Conservation (phyloP, 2,888 invertebrate genomes). For the Parnassius smintheus region DNA sequence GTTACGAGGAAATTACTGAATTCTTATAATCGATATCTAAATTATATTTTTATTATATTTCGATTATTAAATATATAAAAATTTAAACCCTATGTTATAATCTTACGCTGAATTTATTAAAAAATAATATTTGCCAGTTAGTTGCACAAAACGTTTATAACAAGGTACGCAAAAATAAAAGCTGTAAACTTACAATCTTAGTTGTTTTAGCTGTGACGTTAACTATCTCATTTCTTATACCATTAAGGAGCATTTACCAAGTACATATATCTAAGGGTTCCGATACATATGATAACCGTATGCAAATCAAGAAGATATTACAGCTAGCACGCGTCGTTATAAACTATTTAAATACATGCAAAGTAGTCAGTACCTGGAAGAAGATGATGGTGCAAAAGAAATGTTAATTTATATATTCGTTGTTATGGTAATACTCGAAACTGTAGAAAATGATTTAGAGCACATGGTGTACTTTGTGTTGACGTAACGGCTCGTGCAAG, state of each 20-base stretch:
- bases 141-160: too few species aligned
- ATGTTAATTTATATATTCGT: constrained; percentile 60
- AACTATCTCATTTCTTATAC: constrained; percentile 12
- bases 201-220: background rate
- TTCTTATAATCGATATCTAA: too few species aligned
- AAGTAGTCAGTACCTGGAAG: constrained; percentile 66
- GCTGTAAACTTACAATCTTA: too few species aligned
- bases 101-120: too few species aligned
- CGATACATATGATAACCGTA: constrained; percentile 46
- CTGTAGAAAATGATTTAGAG: constrained; percentile 62
- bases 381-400: constrained; percentile 61
- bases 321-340: constrained; percentile 60
- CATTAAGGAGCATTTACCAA: constrained; percentile 5
- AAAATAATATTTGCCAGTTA: too few species aligned
- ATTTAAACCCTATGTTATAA: too few species aligned
- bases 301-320: constrained; percentile 47
- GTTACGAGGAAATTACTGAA: too few species aligned
- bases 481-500: constrained; percentile 1
- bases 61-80: too few species aligned
- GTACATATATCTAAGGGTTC: constrained; percentile 37
- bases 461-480: constrained; percentile 31
- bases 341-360: constrained; percentile 67
- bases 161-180: too few species aligned
- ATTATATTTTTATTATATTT: too few species aligned
- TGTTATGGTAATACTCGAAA: constrained; percentile 60